These are phyloP conservation scores for Crenichthys baileyi DNA, from an alignment of 2,797 vertebrate genomes.

Conservation along the genomic window DNA sequence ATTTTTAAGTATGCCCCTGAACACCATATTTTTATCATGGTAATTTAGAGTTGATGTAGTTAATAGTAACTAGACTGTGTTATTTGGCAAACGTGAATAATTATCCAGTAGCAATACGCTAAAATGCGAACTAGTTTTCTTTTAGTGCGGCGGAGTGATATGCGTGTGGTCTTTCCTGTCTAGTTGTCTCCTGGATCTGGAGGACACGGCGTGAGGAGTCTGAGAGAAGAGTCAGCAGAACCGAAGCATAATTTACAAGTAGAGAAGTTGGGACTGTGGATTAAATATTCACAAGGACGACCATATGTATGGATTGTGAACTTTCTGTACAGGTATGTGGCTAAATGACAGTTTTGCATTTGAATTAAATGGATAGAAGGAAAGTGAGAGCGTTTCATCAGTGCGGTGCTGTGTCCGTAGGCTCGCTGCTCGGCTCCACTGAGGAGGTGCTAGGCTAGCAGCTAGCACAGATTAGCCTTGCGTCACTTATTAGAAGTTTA, in stretches of 20 bases:
- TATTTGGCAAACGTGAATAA: neutral
- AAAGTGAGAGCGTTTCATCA: conserved; percentile 48
- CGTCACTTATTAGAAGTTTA: conserved; percentile 64
- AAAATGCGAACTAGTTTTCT: conserved; percentile 56
- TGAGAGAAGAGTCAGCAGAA: conserved; percentile 50
- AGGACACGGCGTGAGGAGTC: conserved; percentile 69
- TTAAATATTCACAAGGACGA: neutral
- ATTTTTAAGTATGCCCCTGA: neutral
- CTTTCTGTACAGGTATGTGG: conserved; percentile 64
- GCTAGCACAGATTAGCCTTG: conserved; percentile 53
- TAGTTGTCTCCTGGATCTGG: conserved; percentile 75
- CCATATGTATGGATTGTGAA: neutral
- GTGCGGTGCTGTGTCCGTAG: conserved; percentile 43
- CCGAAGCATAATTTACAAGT: conserved; percentile 36
- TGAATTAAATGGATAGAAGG: conserved; percentile 9
- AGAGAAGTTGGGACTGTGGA: conserved; percentile 35
- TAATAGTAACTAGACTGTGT: rapidly evolving
- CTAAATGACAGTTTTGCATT: neutral
- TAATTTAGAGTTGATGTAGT: rapidly evolving
- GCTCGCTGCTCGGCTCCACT: conserved; percentile 33
- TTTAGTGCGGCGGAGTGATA: conserved; percentile 78
- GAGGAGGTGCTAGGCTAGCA: conserved; percentile 60
- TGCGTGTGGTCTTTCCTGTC: conserved; percentile 69
- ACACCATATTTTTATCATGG: rapidly evolving
- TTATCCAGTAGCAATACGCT: neutral